These are phyloP conservation scores for Myrmecophaga tridactyla DNA, from an alignment of 2,113 vertebrate species.

Conservation along the genomic window DNA sequence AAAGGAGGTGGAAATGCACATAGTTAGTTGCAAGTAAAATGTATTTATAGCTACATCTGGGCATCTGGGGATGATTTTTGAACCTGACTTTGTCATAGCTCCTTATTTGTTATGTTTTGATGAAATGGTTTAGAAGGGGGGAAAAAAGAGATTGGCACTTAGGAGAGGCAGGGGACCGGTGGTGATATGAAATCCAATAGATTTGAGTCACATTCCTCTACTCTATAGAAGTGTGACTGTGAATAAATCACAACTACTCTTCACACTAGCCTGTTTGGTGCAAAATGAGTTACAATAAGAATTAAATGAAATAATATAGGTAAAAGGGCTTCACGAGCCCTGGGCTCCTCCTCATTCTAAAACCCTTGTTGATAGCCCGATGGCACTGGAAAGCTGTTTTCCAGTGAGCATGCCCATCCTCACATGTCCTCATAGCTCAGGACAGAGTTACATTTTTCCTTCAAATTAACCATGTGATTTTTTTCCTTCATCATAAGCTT, in stretches of 20 bases:
- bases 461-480: neutral
- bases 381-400: neutral
- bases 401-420: neutral
- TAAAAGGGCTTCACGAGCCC: neutral
- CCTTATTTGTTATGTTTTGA: neutral
- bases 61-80: neutral
- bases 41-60: neutral
- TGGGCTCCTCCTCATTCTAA: neutral
- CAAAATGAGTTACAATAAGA: neutral
- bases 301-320: neutral
- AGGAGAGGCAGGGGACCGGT: neutral
- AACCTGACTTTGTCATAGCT: neutral
- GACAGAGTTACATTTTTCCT: neutral
- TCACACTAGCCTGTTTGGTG: neutral
- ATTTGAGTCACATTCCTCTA: neutral
- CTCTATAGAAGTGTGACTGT: neutral
- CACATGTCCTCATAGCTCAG: neutral
- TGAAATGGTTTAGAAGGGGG: neutral
- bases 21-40: neutral
- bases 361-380: neutral
- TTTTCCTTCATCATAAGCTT: neutral
- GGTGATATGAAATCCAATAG: neutral
- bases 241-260: neutral
- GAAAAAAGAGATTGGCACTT: neutral
- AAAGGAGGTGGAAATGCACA: neutral